A percentile compares a stretch with the other conserved stretches of the same genome.
phyloP scores from a whole-genome alignment of 2,113 vertebrate genomes.

The Potamarius usumacintae region DNA sequence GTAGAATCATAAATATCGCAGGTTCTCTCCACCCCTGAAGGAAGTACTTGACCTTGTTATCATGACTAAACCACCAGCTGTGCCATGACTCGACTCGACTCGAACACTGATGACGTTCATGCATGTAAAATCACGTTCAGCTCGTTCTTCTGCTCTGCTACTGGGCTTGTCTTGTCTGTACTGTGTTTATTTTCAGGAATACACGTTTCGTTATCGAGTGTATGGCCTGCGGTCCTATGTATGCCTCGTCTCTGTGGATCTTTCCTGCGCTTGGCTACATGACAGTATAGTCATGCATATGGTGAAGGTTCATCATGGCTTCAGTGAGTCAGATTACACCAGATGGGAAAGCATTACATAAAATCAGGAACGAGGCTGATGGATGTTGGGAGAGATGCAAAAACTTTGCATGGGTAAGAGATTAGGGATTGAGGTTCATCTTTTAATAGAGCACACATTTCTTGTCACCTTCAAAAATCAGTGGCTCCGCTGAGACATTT shows the following conservation, averaged over 20 bases:
- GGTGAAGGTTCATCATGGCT: background rate
- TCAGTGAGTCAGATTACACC: conserved; percentile 17
- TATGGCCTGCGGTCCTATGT: background rate
- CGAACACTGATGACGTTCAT: conserved; percentile 6
- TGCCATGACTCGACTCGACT: background rate
- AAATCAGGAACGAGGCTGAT: conserved; percentile 3
- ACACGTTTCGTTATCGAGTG: background rate
- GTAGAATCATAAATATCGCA: conserved; percentile 42
- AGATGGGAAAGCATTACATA: background rate
- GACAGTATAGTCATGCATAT: background rate
- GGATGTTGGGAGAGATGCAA: conserved; percentile 14
- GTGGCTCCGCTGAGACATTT: background rate
- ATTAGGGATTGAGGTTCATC: background rate
- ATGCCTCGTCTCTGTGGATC: background rate
- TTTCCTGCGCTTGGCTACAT: background rate
- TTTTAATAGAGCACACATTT: background rate
- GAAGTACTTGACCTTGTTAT: conserved; percentile 53
- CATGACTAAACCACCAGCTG: conserved; percentile 49
- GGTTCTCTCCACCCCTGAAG: conserved; percentile 22
- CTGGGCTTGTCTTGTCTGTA: background rate
- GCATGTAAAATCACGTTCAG: background rate
- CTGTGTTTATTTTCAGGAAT: background rate
- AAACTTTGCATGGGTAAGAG: background rate
- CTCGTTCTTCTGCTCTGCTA: background rate
- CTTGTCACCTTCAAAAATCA: background rate